Percentiles rank a stretch among this genome's conserved stretches.
These are phyloP conservation scores for Zoanthus solanderi DNA, from an alignment of 92 coral and sea anemone species.

Conservation along the genomic window DNA sequence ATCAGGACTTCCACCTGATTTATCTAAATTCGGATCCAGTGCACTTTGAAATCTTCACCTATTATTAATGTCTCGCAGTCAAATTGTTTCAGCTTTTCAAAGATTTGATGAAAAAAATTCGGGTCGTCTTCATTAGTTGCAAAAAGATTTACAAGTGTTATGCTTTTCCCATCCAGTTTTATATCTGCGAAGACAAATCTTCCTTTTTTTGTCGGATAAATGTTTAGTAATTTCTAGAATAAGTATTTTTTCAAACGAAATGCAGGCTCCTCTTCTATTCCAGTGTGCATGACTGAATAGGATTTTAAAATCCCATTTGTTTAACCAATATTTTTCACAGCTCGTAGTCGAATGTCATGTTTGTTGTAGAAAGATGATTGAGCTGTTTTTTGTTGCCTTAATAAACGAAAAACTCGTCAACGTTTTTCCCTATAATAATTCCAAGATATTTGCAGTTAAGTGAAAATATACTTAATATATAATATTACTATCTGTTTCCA, in stretches of 20 bases:
- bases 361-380: no score
- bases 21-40: not conserved
- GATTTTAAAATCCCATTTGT: no score
- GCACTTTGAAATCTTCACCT: slow-evolving; percentile 42
- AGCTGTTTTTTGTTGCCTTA: no score
- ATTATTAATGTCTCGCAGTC: not conserved
- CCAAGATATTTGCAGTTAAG: no score
- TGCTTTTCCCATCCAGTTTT: slow-evolving; percentile 21
- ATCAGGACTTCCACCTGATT: slow-evolving; percentile 23
- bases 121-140: not conserved
- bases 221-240: slow-evolving; percentile 11
- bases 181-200: slow-evolving; percentile 40
- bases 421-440: no score
- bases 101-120: not conserved
- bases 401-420: no score
- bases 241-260: slow-evolving; percentile 25
- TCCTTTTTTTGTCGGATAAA: slow-evolving; percentile 18
- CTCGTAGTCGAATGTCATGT: no score
- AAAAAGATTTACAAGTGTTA: slow-evolving; percentile 34
- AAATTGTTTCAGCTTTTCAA: not conserved
- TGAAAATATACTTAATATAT: no score
- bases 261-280: slow-evolving; percentile 37
- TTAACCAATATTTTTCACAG: no score
- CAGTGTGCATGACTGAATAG: no score
- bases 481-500: no score